Percentiles rank a stretch among this genome's conserved stretches.
Conservation (phyloP, 2,888 invertebrate species). For the Metallyticus violacea region DNA sequence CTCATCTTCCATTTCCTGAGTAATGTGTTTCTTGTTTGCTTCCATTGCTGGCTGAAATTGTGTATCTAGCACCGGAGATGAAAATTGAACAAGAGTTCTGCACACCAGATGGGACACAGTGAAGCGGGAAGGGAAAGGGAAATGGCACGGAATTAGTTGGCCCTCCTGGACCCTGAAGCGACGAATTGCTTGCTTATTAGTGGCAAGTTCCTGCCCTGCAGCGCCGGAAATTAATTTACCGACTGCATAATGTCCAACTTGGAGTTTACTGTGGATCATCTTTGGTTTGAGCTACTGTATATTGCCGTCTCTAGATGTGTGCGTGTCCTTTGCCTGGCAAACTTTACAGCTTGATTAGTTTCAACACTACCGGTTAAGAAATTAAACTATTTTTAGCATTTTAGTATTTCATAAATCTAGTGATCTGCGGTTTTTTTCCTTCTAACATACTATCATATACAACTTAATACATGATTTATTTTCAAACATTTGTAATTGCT, state of each 20-base stretch:
- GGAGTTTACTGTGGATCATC: background rate
- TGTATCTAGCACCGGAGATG: background rate
- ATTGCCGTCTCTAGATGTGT: no score
- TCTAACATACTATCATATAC: no score
- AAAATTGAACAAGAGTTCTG: background rate
- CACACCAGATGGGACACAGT: no score
- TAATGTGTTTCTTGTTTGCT: background rate
- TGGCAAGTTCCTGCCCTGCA: background rate
- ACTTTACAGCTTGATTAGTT: no score
- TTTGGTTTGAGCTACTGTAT: background rate
- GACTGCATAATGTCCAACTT: background rate
- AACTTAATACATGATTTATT: no score
- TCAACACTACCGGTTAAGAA: no score
- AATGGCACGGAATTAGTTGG: background rate
- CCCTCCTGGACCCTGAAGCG: background rate
- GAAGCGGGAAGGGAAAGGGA: no score
- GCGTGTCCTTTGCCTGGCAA: background rate
- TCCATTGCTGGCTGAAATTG: no score
- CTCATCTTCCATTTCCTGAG: background rate
- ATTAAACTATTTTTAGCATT: no score
- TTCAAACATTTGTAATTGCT: no score
- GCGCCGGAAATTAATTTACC: constrained; percentile 8
- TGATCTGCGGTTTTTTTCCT: no score
- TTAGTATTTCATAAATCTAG: no score
- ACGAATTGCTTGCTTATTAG: background rate